Evolutionary conservation across 2,797 vertebrate species (phyloP), one percentile per base, ranked within the genome.

Genomic region (Masticophis lateralis): DNA sequence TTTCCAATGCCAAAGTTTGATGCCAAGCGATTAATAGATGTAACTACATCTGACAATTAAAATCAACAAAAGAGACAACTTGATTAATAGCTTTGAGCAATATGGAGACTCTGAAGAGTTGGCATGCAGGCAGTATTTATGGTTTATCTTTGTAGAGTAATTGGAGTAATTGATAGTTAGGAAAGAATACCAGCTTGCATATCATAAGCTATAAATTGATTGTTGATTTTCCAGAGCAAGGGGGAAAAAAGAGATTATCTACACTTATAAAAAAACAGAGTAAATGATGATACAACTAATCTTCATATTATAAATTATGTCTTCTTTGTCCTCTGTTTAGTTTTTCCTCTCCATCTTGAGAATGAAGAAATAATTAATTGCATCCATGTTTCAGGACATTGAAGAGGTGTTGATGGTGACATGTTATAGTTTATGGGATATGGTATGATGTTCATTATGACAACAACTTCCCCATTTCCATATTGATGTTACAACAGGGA

Each of bases 1-100:
- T 96, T 95, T 94, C 90, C 92, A 92, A 86, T 88, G 91, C 89
- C 16, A 56, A 66, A 51, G 20, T 74, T 90, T 94, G 13, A 90
- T 93, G 91, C 74, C 94, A 97, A 94, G 95, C 93, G 97, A 96
- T 93, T 95, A 95, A 92, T 90, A 95, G 63, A 93, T 93, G 92
- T n/a, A 93, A 90, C 43, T 88, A 87, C 95, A 91, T 60, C 91
- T 94, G 94, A 93, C 43, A 95, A 95, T 91, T 93, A 94, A 96
- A 96, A 95, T 92, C 92, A 94, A 95, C 59, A 92, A 95, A 96
- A 16, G 53, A 95, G 91, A 53, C 83, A 91, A 94, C 66, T 95
- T 96, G 94, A 95, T 96, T 90, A 97, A 95, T 92, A 95, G 79
- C 89, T 95, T 25, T 94, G 92, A 96, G 92, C 47, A 95, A 83